Conservation (phyloP, 2,113 vertebrate species). For the Toxotes chatareus region DNA sequence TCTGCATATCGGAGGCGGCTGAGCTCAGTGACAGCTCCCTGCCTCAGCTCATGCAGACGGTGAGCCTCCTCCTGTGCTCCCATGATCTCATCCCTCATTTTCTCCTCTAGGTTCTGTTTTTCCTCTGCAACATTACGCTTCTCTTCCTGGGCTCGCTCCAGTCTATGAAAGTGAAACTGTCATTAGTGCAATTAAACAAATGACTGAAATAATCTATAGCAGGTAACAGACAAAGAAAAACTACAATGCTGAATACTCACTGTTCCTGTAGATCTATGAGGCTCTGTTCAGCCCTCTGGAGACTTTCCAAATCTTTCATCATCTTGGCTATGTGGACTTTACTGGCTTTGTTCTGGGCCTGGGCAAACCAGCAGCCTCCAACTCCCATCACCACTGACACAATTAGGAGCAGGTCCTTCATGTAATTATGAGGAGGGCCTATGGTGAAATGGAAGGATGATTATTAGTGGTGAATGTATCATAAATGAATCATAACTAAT, state of each 20-base stretch:
- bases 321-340: slow-evolving; percentile 95
- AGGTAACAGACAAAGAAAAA: neutral
- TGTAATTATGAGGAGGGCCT: slow-evolving; percentile 97
- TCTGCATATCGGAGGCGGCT: slow-evolving; percentile 95
- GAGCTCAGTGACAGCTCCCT: slow-evolving; percentile 93
- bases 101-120: slow-evolving; percentile 95
- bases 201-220: neutral
- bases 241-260: slow-evolving; percentile 77
- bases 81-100: slow-evolving; percentile 97
- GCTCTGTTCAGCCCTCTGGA: slow-evolving; percentile 94
- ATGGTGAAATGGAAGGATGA: neutral
- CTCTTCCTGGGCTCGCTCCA: slow-evolving; percentile 96
- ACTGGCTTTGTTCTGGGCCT: slow-evolving; percentile 92
- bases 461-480: neutral
- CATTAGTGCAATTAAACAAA: neutral
- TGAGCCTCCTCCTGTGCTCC: slow-evolving; percentile 95
- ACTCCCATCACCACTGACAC: slow-evolving; percentile 96
- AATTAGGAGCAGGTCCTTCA: slow-evolving; percentile 96
- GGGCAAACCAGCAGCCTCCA: slow-evolving; percentile 97
- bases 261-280: slow-evolving; percentile 94
- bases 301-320: slow-evolving; percentile 98
- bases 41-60: slow-evolving; percentile 89
- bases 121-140: slow-evolving; percentile 95
- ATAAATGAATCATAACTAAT: neutral
- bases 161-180: slow-evolving; percentile 75